Conservation (phyloP, 53 echinoderm and acorn worm species). For the Henricia sp. region DNA sequence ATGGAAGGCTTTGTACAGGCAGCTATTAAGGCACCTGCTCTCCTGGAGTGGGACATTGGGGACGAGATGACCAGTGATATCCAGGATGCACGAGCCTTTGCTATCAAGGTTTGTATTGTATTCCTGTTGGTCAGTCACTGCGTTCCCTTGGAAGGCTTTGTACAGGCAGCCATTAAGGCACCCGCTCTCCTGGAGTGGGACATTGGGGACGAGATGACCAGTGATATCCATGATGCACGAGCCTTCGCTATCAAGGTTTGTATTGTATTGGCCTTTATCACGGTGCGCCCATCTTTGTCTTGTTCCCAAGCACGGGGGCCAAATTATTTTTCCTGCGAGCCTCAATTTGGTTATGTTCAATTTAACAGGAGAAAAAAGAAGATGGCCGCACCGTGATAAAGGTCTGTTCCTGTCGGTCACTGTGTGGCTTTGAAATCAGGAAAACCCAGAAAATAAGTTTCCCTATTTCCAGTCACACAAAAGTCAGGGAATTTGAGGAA, state of each 20-base stretch:
- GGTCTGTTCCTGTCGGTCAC: too few relatives aligned
- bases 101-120: slow-evolving; percentile 63
- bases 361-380: too few relatives aligned
- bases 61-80: slow-evolving; percentile 52
- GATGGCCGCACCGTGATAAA: too few relatives aligned
- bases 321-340: too few relatives aligned
- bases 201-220: slow-evolving; percentile 49
- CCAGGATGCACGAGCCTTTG: slow-evolving; percentile 60
- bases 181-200: slow-evolving; percentile 78
- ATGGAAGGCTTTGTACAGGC: slow-evolving; percentile 44
- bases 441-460: too few relatives aligned
- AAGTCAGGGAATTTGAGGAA: too few relatives aligned
- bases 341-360: too few relatives aligned
- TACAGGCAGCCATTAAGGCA: slow-evolving; percentile 56
- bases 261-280: neutral
- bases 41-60: slow-evolving; percentile 77
- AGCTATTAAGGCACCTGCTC: slow-evolving; percentile 63
- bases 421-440: too few relatives aligned
- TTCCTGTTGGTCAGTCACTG: slow-evolving; percentile 12
- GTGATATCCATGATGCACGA: slow-evolving; percentile 61
- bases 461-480: too few relatives aligned
- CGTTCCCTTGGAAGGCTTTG: slow-evolving; percentile 49
- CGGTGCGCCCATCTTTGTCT: too few relatives aligned
- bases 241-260: slow-evolving; percentile 67
- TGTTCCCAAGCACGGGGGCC: too few relatives aligned